phyloP scores from a whole-genome alignment of 1,140 invertebrate genomes.

The Drosophila tropicalis region DNA sequence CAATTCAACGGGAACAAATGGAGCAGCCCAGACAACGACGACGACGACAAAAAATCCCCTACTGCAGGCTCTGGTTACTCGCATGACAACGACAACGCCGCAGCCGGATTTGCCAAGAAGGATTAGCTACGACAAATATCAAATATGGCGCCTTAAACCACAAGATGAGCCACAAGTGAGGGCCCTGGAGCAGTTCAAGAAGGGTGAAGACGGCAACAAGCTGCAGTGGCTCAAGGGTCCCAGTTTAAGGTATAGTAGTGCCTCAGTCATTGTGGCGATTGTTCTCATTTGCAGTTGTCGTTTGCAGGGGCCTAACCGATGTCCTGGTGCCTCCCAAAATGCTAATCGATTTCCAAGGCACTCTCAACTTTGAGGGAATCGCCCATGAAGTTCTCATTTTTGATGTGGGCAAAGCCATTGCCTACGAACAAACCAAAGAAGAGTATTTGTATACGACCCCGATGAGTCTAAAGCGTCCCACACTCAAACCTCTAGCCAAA shows the following conservation, averaged over 20 bases:
- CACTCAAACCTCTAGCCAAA: slow-evolving; percentile 30
- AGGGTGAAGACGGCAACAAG: slow-evolving; percentile 71
- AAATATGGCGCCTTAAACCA: slow-evolving; percentile 78
- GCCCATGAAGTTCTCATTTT: slow-evolving; percentile 88
- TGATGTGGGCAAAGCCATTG: slow-evolving; percentile 89
- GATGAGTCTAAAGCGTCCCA: slow-evolving; percentile 32
- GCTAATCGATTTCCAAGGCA: slow-evolving; percentile 86
- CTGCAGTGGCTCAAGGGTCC: slow-evolving; percentile 82
- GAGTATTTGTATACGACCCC: slow-evolving; percentile 59
- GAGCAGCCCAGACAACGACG: slow-evolving; percentile 3
- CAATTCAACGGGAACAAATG: slow-evolving; percentile 54
- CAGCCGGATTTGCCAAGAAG: slow-evolving; percentile 50
- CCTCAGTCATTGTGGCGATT: background rate
- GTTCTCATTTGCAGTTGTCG: background rate
- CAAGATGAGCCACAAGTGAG: slow-evolving; percentile 68
- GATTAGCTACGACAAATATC: slow-evolving; percentile 75
- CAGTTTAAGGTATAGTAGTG: slow-evolving; percentile 60
- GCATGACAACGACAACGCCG: slow-evolving; percentile 41
- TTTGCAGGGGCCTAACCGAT: slow-evolving; percentile 87
- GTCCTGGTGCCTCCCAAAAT: slow-evolving; percentile 88
- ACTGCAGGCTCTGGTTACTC: slow-evolving; percentile 51
- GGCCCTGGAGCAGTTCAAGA: slow-evolving; percentile 70
- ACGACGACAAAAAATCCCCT: slow-evolving; percentile 67
- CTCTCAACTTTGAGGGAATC: slow-evolving; percentile 86
- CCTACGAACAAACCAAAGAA: slow-evolving; percentile 84